These are phyloP conservation scores for Aldrovandia affinis DNA, from an alignment of 2,797 vertebrate species.

Conservation along the genomic window DNA sequence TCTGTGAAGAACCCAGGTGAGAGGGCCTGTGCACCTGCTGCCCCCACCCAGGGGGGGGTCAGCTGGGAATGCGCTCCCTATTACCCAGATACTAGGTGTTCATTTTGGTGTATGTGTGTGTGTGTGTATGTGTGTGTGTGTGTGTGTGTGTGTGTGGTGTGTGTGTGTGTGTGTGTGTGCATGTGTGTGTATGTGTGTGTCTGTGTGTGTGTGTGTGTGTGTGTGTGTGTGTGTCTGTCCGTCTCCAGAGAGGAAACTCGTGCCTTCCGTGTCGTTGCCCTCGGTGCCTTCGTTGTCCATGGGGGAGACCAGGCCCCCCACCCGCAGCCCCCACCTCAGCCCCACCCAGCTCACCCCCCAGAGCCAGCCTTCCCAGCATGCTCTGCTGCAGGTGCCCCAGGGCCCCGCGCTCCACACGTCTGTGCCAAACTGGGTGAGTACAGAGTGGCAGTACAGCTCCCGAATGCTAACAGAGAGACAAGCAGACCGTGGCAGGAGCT, in stretches of 20 bases:
- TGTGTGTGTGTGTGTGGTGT: conserved; percentile 17
- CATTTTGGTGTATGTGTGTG: conserved; percentile 9
- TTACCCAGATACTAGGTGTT: neutral
- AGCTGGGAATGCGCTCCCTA: too few relatives aligned
- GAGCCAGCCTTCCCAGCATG: conserved; percentile 70
- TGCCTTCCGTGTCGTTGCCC: conserved; percentile 86
- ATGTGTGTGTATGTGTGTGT: neutral
- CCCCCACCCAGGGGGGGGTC: neutral
- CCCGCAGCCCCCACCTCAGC: conserved; percentile 73
- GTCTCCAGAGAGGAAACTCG: conserved; percentile 86
- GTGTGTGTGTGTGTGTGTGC: neutral
- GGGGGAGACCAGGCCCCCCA: conserved; percentile 71
- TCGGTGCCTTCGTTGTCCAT: conserved; percentile 82
- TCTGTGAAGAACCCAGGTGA: conserved; percentile 94
- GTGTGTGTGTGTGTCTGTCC: neutral
- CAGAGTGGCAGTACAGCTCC: neutral
- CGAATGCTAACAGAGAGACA: neutral
- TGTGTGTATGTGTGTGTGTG: conserved; percentile 7
- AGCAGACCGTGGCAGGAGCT: too few relatives aligned
- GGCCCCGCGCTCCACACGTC: conserved; percentile 68
- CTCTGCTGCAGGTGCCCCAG: conserved; percentile 54
- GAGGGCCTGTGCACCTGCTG: conserved; percentile 8
- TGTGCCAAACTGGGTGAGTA: conserved; percentile 81
- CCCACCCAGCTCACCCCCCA: conserved; percentile 73
- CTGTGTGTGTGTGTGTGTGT: conserved; percentile 11